Evolutionary conservation across 35 echinoderm and acorn worm species (phyloP).

Genomic region (Ophiothrix spiculata): DNA sequence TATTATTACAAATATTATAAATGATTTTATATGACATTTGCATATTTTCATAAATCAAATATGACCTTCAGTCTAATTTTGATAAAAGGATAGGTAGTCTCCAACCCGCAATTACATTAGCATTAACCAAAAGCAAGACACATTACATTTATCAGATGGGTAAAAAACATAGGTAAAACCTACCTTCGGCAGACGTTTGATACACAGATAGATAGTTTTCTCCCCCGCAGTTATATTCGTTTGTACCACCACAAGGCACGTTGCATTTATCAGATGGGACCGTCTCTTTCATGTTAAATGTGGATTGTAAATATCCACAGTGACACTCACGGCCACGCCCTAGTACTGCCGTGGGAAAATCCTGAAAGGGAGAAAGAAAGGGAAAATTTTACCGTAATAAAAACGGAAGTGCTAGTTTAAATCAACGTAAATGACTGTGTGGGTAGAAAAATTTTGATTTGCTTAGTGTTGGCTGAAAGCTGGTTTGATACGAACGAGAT

Average conservation of each 20-base stretch:
- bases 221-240: conserved; percentile 56
- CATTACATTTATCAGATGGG: not conserved
- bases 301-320: conserved; percentile 57
- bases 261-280: conserved; percentile 53
- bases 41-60: not conserved
- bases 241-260: conserved; percentile 59
- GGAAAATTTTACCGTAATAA: not conserved
- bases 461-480: not conserved
- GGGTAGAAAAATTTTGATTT: not conserved
- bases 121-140: not conserved
- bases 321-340: conserved; percentile 76
- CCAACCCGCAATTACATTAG: not conserved
- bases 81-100: not conserved
- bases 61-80: not conserved
- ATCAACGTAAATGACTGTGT: not conserved
- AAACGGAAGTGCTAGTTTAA: not conserved
- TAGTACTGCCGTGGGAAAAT: conserved; percentile 60
- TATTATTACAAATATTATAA: not conserved
- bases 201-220: conserved; percentile 58
- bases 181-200: conserved; percentile 67
- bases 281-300: conserved; percentile 47
- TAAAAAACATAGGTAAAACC: too few species aligned
- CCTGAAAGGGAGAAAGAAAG: conserved; percentile 15
- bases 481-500: not conserved
- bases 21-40: not conserved